Evolutionary conservation across 2,797 vertebrate genomes (phyloP).

Genomic region (Tauraco hartlaubi): DNA sequence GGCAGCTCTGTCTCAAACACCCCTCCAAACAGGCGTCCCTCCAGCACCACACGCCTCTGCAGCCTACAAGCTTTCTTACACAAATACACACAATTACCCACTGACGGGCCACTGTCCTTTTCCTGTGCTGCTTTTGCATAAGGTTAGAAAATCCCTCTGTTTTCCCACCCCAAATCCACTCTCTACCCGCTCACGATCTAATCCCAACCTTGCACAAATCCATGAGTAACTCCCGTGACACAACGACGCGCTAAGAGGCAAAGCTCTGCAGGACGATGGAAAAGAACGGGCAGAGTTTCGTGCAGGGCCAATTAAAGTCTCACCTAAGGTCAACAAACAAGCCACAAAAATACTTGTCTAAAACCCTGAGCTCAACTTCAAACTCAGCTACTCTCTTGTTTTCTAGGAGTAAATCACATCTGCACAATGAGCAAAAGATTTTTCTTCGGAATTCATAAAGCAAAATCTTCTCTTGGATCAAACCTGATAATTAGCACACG

Average conservation of each 20-base stretch:
- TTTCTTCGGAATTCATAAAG: not conserved
- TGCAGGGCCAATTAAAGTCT: not conserved
- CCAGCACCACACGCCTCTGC: not conserved
- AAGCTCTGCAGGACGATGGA: not conserved
- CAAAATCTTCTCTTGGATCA: not conserved
- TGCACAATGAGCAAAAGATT: not conserved
- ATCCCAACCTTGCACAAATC: not conserved
- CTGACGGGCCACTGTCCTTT: not conserved
- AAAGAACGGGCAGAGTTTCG: not conserved
- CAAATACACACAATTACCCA: not conserved
- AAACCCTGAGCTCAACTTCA: not conserved
- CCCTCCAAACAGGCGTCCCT: not conserved
- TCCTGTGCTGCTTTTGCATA: not conserved
- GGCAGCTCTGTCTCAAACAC: not conserved
- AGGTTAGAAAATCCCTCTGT: not conserved
- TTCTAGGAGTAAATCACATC: not conserved
- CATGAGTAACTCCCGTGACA: fast-evolving
- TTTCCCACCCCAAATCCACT: not conserved
- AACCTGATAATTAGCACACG: not conserved
- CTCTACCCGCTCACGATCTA: not conserved
- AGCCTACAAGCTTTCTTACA: not conserved
- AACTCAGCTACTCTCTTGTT: not conserved
- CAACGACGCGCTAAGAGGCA: not conserved
- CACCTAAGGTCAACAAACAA: not conserved
- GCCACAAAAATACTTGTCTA: not conserved